A percentile compares a stretch with the other conserved stretches of the same genome.
phyloP scores from a whole-genome alignment of 35 echinoderm and acorn worm genomes.

The Amphiura filiformis region DNA sequence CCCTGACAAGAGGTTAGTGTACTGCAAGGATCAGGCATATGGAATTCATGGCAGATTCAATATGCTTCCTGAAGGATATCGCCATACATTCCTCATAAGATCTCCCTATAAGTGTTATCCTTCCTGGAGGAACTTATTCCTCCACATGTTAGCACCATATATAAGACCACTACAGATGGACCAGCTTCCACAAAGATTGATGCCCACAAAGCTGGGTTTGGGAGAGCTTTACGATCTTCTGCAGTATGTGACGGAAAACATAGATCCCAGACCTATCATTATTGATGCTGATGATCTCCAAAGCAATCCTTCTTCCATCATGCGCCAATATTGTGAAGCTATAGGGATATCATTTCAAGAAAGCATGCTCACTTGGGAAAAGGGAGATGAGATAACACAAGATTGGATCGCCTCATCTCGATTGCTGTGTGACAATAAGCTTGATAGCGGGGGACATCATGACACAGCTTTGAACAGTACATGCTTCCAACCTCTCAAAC shows the following conservation, averaged over 20 bases:
- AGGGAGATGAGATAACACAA: not conserved
- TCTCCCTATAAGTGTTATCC: constrained; percentile 6
- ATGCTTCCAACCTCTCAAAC: not conserved
- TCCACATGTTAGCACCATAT: not conserved
- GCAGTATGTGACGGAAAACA: not conserved
- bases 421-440: not conserved
- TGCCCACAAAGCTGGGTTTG: not conserved
- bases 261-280: not conserved
- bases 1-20: not conserved
- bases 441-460: not conserved
- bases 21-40: constrained; percentile 43
- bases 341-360: not conserved
- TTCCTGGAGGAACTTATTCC: not conserved
- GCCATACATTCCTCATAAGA: constrained; percentile 41
- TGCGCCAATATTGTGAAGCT: not conserved
- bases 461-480: not conserved
- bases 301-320: not conserved
- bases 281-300: not conserved
- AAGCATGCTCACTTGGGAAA: not conserved
- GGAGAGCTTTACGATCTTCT: not conserved
- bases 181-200: not conserved
- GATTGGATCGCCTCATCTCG: not conserved
- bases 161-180: not conserved
- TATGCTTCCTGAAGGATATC: constrained; percentile 26
- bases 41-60: constrained; percentile 34